phyloP scores from a whole-genome alignment of 2,797 vertebrate genomes.

The Naso thynnoides region DNA sequence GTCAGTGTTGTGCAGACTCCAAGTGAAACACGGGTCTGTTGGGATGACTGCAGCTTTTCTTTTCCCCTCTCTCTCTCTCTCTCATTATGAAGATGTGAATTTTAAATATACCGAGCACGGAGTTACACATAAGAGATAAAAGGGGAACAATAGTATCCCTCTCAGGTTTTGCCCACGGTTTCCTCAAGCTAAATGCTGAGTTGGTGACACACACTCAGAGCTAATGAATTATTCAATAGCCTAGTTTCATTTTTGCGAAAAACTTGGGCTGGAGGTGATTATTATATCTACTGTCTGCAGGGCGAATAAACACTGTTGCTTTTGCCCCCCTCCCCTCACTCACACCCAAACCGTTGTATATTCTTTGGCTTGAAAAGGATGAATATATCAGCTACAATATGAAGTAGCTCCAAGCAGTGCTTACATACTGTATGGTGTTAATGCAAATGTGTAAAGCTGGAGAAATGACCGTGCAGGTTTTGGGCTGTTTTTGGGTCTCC shows the following conservation, averaged over 20 bases:
- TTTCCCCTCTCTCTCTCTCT: background rate
- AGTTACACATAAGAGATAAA: constrained; percentile 65
- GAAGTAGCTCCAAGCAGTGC: constrained; percentile 64
- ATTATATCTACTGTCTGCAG: constrained; percentile 81
- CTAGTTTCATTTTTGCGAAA: constrained; percentile 75
- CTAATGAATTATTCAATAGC: constrained; percentile 80
- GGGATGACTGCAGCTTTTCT: constrained; percentile 16
- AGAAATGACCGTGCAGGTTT: constrained; percentile 51
- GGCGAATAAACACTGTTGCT: constrained; percentile 77
- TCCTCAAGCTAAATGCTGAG: constrained; percentile 79
- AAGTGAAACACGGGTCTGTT: constrained; percentile 31
- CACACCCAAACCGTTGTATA: constrained; percentile 40
- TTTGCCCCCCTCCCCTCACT: constrained; percentile 18
- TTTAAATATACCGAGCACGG: constrained; percentile 56
- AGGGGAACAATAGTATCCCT: constrained; percentile 67
- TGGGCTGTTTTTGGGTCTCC: background rate
- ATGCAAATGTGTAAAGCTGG: constrained; percentile 46
- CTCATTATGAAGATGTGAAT: constrained; percentile 60
- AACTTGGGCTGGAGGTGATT: constrained; percentile 75
- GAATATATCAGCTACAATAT: constrained; percentile 68
- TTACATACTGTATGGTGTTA: constrained; percentile 55
- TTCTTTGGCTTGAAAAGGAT: constrained; percentile 53
- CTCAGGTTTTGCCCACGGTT: constrained; percentile 61
- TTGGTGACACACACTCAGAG: constrained; percentile 72
- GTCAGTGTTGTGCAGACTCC: constrained; percentile 13